These are phyloP conservation scores for Tenthredo mesomela DNA, from an alignment of 2,888 invertebrate species.

Conservation along the genomic window DNA sequence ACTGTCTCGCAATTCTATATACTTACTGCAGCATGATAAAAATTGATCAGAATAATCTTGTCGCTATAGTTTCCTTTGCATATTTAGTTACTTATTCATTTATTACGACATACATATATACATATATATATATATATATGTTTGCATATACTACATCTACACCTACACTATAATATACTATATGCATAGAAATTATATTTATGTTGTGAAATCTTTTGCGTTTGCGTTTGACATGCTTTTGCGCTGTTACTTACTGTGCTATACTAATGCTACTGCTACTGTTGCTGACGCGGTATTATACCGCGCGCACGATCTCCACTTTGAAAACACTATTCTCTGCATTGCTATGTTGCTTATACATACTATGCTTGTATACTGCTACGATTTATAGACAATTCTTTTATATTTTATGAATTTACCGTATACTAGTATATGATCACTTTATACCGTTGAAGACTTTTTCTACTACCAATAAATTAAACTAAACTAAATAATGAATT, in stretches of 20 bases:
- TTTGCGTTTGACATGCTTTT: background rate
- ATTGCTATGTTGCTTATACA: background rate
- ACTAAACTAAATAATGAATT: background rate
- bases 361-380: background rate
- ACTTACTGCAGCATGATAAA: background rate
- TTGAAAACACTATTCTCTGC: background rate
- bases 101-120: background rate
- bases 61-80: background rate
- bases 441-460: background rate
- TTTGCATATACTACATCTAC: background rate
- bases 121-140: background rate
- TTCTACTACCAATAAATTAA: background rate
- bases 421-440: background rate
- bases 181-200: background rate
- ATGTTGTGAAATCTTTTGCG: constrained; percentile 1
- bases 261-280: background rate
- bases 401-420: background rate
- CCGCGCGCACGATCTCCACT: constrained; percentile 22
- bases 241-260: background rate
- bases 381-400: background rate
- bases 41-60: background rate
- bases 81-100: background rate
- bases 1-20: background rate
- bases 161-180: background rate
- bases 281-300: background rate